Evolutionary conservation across 1,140 invertebrate genomes (phyloP), one percentile per base, ranked within the genome.

Genomic region (Phocides pigmalion): DNA sequence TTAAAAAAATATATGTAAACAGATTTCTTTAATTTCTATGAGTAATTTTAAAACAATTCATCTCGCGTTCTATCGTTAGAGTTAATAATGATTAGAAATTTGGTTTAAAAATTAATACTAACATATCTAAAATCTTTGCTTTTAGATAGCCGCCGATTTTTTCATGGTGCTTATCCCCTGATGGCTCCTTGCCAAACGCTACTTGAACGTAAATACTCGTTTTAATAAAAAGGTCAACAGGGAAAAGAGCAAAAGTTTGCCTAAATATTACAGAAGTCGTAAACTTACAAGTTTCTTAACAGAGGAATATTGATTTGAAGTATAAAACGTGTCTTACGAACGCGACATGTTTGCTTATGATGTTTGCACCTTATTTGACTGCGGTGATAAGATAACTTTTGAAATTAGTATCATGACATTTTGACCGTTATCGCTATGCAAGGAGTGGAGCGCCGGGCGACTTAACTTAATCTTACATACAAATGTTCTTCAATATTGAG

Each of bases 331-430:
- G 14, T 47, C 42, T 56, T 47, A 35, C 42, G 51, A 62, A 56
- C 42, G 22, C 32, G 32, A 66, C 50, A 59, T 74, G 62, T 80
- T 81, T 85, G 62, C 62, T 62, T 35, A 75, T 76, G 69, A 76
- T 81, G 68, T 81, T 82, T 83, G 72, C 73, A 76, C 81, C 70
- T 74, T 28, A 9, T 70, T 68, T 64, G 54, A 64, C 66, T 71
- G 67, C 70, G 28, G 14, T 53, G 87, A 89, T 89, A 87, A 89
- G 87, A 87, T 87, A 84, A 79, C 66, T 80, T 82, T 77, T 77
- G 68, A 81, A 76, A 81, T 79, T 74, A 81, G 68, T 84, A 75
- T 82, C 79, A 81, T 77, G 70, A 74, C 72, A 73, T 65, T 66
- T 67, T 68, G 44, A 65, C 39, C 50, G 76, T 79, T 84, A 86